Conservation (phyloP, 2,113 vertebrate species). For the Muscicapa adusta region DNA sequence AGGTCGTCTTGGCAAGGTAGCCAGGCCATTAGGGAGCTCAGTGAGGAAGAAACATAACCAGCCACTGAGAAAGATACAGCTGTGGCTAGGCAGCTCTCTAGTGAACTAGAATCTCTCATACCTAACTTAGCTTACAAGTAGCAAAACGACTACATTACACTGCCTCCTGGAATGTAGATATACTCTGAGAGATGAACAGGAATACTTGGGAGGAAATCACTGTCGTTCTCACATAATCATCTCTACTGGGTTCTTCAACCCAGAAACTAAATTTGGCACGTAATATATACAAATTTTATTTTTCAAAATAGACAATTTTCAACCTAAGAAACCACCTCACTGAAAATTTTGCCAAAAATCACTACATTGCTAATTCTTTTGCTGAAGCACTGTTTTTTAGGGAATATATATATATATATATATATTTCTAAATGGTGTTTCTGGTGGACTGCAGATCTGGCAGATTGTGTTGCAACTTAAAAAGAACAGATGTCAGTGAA, state of each 20-base stretch:
- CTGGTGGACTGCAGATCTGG: background rate
- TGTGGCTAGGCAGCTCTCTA: background rate
- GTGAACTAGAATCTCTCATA: background rate
- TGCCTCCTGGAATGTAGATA: background rate
- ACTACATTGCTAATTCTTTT: background rate
- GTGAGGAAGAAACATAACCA: background rate
- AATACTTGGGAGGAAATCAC: background rate
- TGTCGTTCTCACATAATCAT: background rate
- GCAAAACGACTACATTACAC: background rate
- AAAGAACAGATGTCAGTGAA: background rate
- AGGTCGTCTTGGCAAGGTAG: background rate
- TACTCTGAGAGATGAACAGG: background rate
- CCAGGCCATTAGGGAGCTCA: background rate
- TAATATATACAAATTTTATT: background rate
- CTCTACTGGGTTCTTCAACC: background rate
- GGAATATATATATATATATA: background rate
- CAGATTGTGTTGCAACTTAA: background rate
- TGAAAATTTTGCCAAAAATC: background rate
- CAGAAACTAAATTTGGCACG: background rate
- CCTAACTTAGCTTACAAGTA: background rate
- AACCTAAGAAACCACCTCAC: background rate
- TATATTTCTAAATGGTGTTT: background rate
- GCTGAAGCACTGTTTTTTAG: background rate
- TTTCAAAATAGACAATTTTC: background rate
- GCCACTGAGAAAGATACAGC: background rate